Evolutionary conservation across 2,797 vertebrate genomes (phyloP).

Genomic region (Poeciliopsis presidionis): DNA sequence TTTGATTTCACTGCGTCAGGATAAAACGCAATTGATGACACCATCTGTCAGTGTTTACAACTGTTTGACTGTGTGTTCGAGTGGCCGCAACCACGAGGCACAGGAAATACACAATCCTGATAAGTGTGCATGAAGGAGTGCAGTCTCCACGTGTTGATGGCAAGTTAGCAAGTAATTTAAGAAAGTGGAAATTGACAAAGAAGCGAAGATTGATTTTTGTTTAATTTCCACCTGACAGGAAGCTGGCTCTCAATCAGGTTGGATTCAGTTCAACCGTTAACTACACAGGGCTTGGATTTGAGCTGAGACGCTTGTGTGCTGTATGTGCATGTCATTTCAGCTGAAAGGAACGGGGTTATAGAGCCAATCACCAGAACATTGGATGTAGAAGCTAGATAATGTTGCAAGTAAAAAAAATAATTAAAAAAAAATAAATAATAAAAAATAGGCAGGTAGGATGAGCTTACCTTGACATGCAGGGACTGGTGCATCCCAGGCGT

Average conservation of each 20-base stretch:
- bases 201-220: conserved; percentile 72
- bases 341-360: conserved; percentile 30
- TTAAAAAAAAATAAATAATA: conserved; percentile 13
- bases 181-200: conserved; percentile 71
- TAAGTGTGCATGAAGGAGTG: conserved; percentile 48
- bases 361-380: conserved; percentile 59
- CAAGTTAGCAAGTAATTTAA: conserved; percentile 68
- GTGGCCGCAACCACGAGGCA: conserved; percentile 6
- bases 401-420: conserved; percentile 32
- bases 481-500: conserved; percentile 91
- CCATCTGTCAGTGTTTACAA: conserved; percentile 58
- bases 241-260: conserved; percentile 56
- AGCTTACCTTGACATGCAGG: conserved; percentile 96
- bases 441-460: conserved; percentile 29
- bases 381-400: conserved; percentile 26
- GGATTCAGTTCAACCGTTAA: conserved; percentile 52
- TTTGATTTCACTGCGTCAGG: conserved; percentile 38
- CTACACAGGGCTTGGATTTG: conserved; percentile 29
- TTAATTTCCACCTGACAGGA: conserved; percentile 66
- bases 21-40: conserved; percentile 47
- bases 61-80: not conserved
- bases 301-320: conserved; percentile 34
- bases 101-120: conserved; percentile 39
- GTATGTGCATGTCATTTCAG: conserved; percentile 36
- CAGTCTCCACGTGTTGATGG: conserved; percentile 63